Conservation (phyloP, 2,888 invertebrate genomes). For the Oscheius sp. region DNA sequence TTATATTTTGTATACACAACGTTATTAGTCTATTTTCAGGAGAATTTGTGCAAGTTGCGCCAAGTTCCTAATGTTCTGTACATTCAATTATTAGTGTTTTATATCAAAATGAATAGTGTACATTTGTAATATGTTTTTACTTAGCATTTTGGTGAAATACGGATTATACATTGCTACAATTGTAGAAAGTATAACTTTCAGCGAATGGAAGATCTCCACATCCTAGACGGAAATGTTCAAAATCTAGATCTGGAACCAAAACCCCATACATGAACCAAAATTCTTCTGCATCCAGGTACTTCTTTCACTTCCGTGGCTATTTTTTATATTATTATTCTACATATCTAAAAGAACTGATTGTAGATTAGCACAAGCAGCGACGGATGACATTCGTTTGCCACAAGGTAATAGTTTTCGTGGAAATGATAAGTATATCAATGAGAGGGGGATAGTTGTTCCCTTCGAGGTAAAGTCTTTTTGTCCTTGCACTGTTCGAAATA, state of each 20-base stretch:
- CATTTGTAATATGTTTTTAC: no score
- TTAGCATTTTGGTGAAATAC: no score
- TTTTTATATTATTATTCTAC: no score
- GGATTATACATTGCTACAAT: no score
- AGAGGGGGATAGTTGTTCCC: slow-evolving; percentile 3
- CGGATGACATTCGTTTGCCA: slow-evolving; percentile 17
- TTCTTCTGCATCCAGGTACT: not conserved
- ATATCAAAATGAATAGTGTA: no score
- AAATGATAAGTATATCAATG: not conserved
- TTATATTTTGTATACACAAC: no score
- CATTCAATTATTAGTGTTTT: no score
- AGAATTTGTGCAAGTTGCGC: no score
- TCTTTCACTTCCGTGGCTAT: no score
- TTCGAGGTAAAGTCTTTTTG: slow-evolving; percentile 11
- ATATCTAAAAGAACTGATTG: not conserved
- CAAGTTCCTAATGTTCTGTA: no score
- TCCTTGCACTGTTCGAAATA: not conserved
- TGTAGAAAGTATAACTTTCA: no score
- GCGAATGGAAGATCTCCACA: slow-evolving; percentile 52
- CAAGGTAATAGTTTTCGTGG: slow-evolving; percentile 22
- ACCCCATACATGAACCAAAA: slow-evolving; percentile 9
- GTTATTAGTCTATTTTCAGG: no score
- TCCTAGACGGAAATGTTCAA: slow-evolving; percentile 46
- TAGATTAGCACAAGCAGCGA: slow-evolving; percentile 1
- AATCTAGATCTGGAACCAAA: slow-evolving; percentile 12